phyloP scores from a whole-genome alignment of 2,888 invertebrate species.

The Ectobius pallidus region DNA sequence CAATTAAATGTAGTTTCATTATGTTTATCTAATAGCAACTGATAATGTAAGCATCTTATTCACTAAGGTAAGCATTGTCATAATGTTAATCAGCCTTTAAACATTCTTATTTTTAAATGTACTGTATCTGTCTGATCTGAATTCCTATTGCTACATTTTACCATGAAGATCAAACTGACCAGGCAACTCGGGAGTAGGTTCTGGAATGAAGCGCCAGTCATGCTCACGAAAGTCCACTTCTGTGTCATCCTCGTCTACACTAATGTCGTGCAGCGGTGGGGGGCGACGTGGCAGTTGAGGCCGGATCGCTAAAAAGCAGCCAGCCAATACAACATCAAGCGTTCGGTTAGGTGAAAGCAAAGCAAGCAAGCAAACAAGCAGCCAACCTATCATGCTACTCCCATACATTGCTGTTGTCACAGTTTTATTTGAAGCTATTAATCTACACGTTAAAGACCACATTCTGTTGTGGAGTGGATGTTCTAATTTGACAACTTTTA shows the following conservation, averaged over 20 bases:
- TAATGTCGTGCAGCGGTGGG: conserved; percentile 59
- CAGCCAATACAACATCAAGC: background rate
- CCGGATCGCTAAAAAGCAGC: conserved; percentile 13
- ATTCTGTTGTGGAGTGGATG: no score
- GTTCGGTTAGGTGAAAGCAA: conserved; percentile 12
- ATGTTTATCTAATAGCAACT: no score
- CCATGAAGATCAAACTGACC: conserved; percentile 10
- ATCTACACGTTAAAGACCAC: no score
- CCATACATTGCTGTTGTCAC: background rate
- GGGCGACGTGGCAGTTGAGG: conserved; percentile 50
- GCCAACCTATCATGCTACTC: background rate
- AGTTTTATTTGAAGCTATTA: no score
- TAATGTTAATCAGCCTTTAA: no score
- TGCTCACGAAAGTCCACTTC: conserved; percentile 61
- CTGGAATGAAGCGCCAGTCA: conserved; percentile 61
- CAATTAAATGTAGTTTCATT: no score
- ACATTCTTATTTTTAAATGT: no score
- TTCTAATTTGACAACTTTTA: no score
- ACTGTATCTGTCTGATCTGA: no score
- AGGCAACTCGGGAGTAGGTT: conserved; percentile 22
- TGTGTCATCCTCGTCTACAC: conserved; percentile 61
- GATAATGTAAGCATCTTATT: no score
- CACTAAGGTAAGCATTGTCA: no score
- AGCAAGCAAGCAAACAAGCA: conserved; percentile 6
- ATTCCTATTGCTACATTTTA: conserved; percentile 1